Evolutionary conservation across 2,797 vertebrate genomes (phyloP).

Genomic region (Coccyzus lansbergi): DNA sequence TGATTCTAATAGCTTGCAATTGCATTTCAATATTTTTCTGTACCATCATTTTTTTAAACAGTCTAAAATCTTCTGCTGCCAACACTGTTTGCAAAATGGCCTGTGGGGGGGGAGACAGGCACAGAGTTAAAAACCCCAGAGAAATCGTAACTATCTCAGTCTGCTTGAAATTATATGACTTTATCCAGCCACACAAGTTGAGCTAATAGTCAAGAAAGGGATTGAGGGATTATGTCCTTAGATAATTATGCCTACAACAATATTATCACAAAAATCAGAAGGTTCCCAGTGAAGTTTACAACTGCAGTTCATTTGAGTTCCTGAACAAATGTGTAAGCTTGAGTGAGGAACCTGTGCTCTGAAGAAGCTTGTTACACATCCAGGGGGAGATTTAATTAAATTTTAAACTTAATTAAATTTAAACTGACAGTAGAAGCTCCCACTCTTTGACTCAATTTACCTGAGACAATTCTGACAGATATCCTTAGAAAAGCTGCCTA

Average conservation of each 20-base stretch:
- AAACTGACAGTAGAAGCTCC: background rate
- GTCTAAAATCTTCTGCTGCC: conserved; percentile 95
- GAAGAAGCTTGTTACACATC: background rate
- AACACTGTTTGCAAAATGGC: conserved; percentile 91
- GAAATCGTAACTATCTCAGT: background rate
- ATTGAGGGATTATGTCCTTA: background rate
- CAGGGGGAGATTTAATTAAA: background rate
- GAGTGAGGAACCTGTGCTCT: background rate
- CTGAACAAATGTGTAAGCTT: background rate
- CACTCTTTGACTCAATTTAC: background rate
- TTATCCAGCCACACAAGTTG: background rate
- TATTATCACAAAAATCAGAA: background rate
- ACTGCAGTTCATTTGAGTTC: background rate
- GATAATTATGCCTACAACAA: background rate
- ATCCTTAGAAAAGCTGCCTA: background rate
- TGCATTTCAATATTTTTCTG: conserved; percentile 98
- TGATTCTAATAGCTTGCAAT: conserved; percentile 93
- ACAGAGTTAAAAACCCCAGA: background rate
- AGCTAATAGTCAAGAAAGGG: background rate
- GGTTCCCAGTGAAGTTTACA: background rate
- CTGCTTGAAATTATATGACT: background rate
- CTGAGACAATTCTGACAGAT: background rate
- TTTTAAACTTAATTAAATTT: too few species aligned
- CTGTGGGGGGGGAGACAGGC: conserved; percentile 72
- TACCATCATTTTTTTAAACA: conserved; percentile 96